Evolutionary conservation across 2,113 vertebrate species (phyloP), one percentile per base, ranked within the genome.

Genomic region (Eudyptes chrysolophus): DNA sequence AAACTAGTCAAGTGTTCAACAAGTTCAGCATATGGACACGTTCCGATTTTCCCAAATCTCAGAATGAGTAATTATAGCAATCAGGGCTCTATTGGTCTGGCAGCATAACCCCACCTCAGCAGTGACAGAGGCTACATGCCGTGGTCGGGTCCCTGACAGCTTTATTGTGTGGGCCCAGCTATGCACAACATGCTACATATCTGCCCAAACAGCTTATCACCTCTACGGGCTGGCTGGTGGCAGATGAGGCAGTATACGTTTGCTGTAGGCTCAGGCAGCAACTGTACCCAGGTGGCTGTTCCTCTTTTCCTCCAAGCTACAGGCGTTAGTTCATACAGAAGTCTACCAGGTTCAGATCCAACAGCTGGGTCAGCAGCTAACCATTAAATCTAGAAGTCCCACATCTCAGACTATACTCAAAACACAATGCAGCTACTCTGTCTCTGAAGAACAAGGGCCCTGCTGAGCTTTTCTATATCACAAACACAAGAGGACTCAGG

Each of bases 141-240:
- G 0, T 4, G 2, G 32, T 5, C 5, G 5, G 12, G 22, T 32
- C 16, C 18, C 49, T 36, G 77, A 11, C 18, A 60, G 38, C 18
- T 34, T 48, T 64, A 18, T 52, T 25, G 13, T 29, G 34, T 42
- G 27, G 42, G 27, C 18, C 20, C 48, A 51, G 69, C 54, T 26
- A 20, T 2, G 10, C 10, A 58, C 36, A 34, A 7, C 0, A 7
- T 51, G 64, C n/a, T 74, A 1, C 7, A 8, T 5, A 51, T 9
- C 38, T 54, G 57, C 30, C 26, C 32, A 38, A 62, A 72, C 18
- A 11, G 42, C 32, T 34, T n/a, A 3, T 20, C 51, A 32, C 9
- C 18, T 36, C 52, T 30, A 1, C 0, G 0, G 19, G 48, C 30
- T 46, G 48, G 51, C 84, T 71, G 79, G 9, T 13, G 61, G 57